Evolutionary conservation across 2,113 vertebrate genomes (phyloP), one percentile per base, ranked within the genome.

Genomic region (Symphodus melops): DNA sequence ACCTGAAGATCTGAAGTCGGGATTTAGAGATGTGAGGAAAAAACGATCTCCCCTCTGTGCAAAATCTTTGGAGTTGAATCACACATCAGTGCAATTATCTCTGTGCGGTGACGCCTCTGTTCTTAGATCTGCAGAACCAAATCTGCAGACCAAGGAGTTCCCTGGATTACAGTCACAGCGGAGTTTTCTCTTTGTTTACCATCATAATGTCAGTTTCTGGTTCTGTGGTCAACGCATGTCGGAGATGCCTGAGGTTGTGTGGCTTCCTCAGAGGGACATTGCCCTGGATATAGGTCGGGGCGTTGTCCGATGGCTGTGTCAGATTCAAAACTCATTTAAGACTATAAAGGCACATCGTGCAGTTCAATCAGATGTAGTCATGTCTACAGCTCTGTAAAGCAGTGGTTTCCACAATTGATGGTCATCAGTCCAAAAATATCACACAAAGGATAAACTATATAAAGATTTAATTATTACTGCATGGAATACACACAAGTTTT

Each of bases 211-310:
- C 84, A 76, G 78, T 86, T 83, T 76, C 82, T 77, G 81, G 66
- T 68, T 84, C 71, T 88, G 88, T 84, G 88, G 89, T 82, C 70
- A 63, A 57, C 65, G 83, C 72, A 87, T 87, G 85, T 81, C 69
- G 3, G 72, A 86, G 82, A 92, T 92, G 91, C 90, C 89, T 93
- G 91, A 89, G 91, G 92, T 91, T 57, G 55, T 63, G 84, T 76
- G 91, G 91, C 85, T 92, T 89, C 86, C 85, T 79, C 25, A 48
- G 78, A 19, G 74, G 73, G 86, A 75, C 81, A 65, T 57, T 83
- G 62, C 69, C 83, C 86, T 83, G 87, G 83, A 85, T 86, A 54
- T 82, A 89, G 88, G 88, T 73, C 83, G 91, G 91, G 90, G 90
- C 89, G 88, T 89, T 87, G 85, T 83, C 83, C 48, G 44, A 83